Conservation (phyloP, 2,113 vertebrate genomes). For the Gila orcuttii region DNA sequence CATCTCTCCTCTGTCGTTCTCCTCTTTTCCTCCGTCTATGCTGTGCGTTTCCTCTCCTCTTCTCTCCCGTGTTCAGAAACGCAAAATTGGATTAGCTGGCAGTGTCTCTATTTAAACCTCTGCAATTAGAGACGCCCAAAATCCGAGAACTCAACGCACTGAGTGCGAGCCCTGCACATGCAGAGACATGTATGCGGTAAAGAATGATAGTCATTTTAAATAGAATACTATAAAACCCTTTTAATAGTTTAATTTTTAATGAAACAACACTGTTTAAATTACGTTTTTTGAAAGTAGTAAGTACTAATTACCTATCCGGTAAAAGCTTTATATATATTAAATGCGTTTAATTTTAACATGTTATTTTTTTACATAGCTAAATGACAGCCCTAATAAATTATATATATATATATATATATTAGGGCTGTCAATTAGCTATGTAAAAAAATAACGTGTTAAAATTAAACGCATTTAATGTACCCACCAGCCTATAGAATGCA, state of each 20-base stretch:
- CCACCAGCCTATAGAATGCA: too few relatives aligned
- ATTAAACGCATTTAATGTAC: too few relatives aligned
- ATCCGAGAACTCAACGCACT: conserved; percentile 58
- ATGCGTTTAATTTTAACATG: too few relatives aligned
- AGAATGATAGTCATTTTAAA: not conserved
- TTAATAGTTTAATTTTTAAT: not conserved
- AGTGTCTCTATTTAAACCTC: conserved; percentile 76
- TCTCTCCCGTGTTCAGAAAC: conserved; percentile 68
- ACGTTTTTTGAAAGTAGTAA: not conserved
- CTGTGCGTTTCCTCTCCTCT: conserved; percentile 42
- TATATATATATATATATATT: not conserved
- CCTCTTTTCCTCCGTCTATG: conserved; percentile 62
- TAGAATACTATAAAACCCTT: not conserved
- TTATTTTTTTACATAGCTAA: too few relatives aligned
- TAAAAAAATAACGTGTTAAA: too few relatives aligned
- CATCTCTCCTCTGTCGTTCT: conserved; percentile 68
- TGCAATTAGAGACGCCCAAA: conserved; percentile 72
- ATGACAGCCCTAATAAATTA: not conserved
- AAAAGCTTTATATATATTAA: not conserved
- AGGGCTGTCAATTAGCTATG: too few relatives aligned
- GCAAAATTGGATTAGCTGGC: conserved; percentile 78
- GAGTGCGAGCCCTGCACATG: conserved; percentile 1
- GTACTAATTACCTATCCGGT: not conserved
- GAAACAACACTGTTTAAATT: not conserved
- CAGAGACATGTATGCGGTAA: conserved; percentile 45